Conservation (phyloP, 2,888 invertebrate genomes). For the Melieria omissa region DNA sequence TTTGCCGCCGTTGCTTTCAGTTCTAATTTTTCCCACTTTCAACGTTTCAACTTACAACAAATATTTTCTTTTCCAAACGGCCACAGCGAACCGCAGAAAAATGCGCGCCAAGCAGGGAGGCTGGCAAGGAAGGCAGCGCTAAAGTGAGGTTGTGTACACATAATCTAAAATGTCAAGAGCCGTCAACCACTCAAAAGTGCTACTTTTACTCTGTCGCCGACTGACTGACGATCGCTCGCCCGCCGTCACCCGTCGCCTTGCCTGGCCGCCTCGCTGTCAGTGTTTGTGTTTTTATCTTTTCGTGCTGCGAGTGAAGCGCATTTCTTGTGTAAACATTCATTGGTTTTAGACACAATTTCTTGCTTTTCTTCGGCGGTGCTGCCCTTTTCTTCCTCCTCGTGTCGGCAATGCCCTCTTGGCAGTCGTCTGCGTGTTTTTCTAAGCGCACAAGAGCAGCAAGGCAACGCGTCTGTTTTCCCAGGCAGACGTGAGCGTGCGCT, state of each 20-base stretch:
- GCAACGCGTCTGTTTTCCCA: background rate
- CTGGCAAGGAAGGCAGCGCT: constrained; percentile 15
- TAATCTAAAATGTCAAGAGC: constrained; percentile 47
- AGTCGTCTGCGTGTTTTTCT: background rate
- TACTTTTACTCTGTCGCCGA: constrained; percentile 25
- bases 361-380: constrained; percentile 18
- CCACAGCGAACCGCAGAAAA: constrained; percentile 15
- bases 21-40: background rate
- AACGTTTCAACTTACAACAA: constrained; percentile 22
- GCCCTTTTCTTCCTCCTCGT: background rate
- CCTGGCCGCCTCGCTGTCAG: background rate
- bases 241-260: background rate
- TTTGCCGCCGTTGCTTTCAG: no score
- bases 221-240: background rate
- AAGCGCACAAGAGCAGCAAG: background rate
- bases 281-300: constrained; percentile 42
- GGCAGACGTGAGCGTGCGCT: background rate
- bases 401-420: background rate
- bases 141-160: constrained; percentile 45
- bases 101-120: constrained; percentile 9
- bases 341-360: constrained; percentile 42
- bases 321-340: constrained; percentile 47
- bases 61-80: constrained; percentile 24
- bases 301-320: constrained; percentile 33
- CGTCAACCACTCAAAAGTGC: constrained; percentile 32